Evolutionary conservation across 2,888 invertebrate species (phyloP), one percentile per base, ranked within the genome.

Genomic region (Petrolisthes manimaculis): DNA sequence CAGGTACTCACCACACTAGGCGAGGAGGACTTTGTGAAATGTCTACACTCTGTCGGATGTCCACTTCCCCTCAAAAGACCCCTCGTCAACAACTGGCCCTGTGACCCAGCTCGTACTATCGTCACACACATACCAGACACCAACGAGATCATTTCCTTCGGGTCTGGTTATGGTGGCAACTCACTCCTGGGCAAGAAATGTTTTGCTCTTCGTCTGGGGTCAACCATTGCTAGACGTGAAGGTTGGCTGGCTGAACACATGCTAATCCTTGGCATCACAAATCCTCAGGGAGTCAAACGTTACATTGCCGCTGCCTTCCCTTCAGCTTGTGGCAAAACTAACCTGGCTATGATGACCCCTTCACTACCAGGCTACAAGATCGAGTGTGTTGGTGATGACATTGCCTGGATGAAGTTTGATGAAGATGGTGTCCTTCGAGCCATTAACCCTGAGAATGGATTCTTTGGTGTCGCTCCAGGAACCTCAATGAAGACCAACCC

Each of bases 221-320:
- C 98, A 2, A 98, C 97, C 53, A 96, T 99, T 92, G 99, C 98
- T 6, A 95, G 96, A 91, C 95, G 96, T n/a, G 99, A 99, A 93
- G 99, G 99, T 53, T 99, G 99, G 99, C 94, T 99, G 55, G 99
- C 99, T 4, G 99, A 99, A 93, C 99, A 99, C 93, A 99, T 99
- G 99, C 94, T 99, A 94, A 99, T 99, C 92, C 95, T 99, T 91
- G 98, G 99, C 80, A 96, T 99, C 91, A 99, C 99, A 0, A 96
- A 97, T 93, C 97, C 97, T 0, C 94, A 96, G 92, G 98, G 98
- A 0, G 95, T 95, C 90, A 98, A 98, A 93, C 88, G 86, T 80
- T 99, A 99, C 94, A 96, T 99, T 90, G 98, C 97, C 0, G 99
- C 99, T 0, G 99, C 99, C 0, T 99, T 99, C 93, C 99, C 99